Conservation (phyloP, 1,140 invertebrate genomes). For the Diorhabda elongata region DNA sequence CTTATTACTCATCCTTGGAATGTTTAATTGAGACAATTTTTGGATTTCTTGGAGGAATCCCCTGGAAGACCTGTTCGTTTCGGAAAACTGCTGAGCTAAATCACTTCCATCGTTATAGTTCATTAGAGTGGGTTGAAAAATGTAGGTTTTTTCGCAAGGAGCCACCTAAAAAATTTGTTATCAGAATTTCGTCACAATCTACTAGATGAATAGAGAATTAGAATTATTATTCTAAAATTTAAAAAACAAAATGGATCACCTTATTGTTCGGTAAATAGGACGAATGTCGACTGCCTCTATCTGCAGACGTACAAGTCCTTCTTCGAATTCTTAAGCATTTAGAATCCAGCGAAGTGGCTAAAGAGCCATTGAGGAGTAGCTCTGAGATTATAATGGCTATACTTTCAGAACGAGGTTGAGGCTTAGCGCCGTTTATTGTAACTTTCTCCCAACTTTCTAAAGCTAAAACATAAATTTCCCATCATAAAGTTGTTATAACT, state of each 20-base stretch:
- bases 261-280: slow-evolving; percentile 47
- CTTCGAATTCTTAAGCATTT: slow-evolving; percentile 39
- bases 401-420: slow-evolving; percentile 66
- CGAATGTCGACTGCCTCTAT: slow-evolving; percentile 44
- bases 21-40: slow-evolving; percentile 68
- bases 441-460: slow-evolving; percentile 76
- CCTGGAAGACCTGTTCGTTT: slow-evolving; percentile 28
- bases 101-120: slow-evolving; percentile 46
- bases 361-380: slow-evolving; percentile 48
- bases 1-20: slow-evolving; percentile 62
- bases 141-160: slow-evolving; percentile 47
- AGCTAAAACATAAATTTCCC: slow-evolving; percentile 48
- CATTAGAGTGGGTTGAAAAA: slow-evolving; percentile 46
- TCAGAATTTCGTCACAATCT: background rate
- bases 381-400: slow-evolving; percentile 58
- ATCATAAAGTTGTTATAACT: background rate
- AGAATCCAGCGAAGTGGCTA: slow-evolving; percentile 37
- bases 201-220: background rate
- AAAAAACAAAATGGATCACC: slow-evolving; percentile 8
- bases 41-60: slow-evolving; percentile 59
- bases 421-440: slow-evolving; percentile 62
- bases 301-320: slow-evolving; percentile 42
- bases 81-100: slow-evolving; percentile 30
- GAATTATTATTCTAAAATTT: slow-evolving; percentile 19
- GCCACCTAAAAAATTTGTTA: slow-evolving; percentile 21